Evolutionary conservation across 2,797 vertebrate species (phyloP), one percentile per base, ranked within the genome.

Genomic region (Sebastolobus alascanus): DNA sequence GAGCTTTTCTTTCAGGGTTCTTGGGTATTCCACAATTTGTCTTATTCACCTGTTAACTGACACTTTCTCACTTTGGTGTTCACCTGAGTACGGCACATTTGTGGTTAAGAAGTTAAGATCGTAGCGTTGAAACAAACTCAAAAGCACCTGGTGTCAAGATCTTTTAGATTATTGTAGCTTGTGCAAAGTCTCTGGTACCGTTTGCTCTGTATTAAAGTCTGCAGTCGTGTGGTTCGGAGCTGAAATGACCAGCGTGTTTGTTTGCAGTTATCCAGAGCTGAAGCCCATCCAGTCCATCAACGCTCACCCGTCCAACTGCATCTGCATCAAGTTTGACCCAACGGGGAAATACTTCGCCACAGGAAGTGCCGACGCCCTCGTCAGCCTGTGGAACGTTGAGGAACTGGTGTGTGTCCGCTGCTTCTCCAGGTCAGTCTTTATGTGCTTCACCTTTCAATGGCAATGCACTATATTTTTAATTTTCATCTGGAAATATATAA

Each of bases 251-350:
- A 4, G 25, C 6, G 25, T 56, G 56, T 60, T 9, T 64, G 35
- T 84, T n/a, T n/a, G 37, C 88, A 99, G 99, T 90, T 99, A 99
- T 67, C 99, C 99, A 0, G 99, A 99, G 65, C 95, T 99, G 86
- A 99, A 99, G 87, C 97, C 97, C 46, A 98, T 99, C 82, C 98
- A 99, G 94, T 99, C 98, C 69, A 99, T 99, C 94, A 99, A 99
- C 0, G 99, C 98, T 31, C 99, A 99, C 73, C 99, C 98, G 6
- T 99, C 99, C 71, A 99, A 99, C 94, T 99, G 99, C 92, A 99
- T 99, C 95, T 99, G 98, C 77, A 99, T 99, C 93, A 99, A 99
- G 94, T 99, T 99, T 0, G 99, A 99, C 87, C 99, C 99, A 69
- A 99, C 94, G 1, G 99, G 98, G 38, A 99, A 98, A 80, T 99